Evolutionary conservation across 2,888 invertebrate species (phyloP).

Genomic region (Pheosia gnoma): DNA sequence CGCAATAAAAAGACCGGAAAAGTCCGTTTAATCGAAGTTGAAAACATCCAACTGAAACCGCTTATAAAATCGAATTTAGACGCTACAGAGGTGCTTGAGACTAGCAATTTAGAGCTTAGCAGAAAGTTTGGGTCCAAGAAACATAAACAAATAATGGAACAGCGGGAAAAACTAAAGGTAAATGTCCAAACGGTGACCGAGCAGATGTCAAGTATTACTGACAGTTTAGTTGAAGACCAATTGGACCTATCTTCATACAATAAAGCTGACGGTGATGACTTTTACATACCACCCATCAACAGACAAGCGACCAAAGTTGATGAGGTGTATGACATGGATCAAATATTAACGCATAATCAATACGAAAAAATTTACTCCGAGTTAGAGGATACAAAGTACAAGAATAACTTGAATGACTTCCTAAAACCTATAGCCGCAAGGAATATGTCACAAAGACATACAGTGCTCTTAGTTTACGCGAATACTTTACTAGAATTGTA

Average conservation of each 20-base stretch:
- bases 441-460: slow-evolving; percentile 42
- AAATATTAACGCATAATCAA: slow-evolving; percentile 69
- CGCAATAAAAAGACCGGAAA: slow-evolving; percentile 66
- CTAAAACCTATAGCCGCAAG: slow-evolving; percentile 46
- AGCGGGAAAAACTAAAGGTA: slow-evolving; percentile 83
- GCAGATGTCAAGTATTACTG: slow-evolving; percentile 82
- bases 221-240: slow-evolving; percentile 57
- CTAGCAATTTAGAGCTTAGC: slow-evolving; percentile 73
- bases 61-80: slow-evolving; percentile 43
- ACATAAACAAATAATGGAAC: slow-evolving; percentile 83
- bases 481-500: slow-evolving; percentile 55
- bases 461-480: slow-evolving; percentile 62
- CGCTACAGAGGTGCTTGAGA: slow-evolving; percentile 46
- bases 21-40: slow-evolving; percentile 63
- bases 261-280: slow-evolving; percentile 62
- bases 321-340: slow-evolving; percentile 74
- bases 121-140: slow-evolving; percentile 87
- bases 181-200: slow-evolving; percentile 83
- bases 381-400: slow-evolving; percentile 53
- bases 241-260: slow-evolving; percentile 63
- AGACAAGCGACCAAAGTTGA: slow-evolving; percentile 69
- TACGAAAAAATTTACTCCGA: slow-evolving; percentile 63
- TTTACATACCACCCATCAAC: slow-evolving; percentile 80
- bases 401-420: slow-evolving; percentile 45
- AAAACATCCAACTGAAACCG: slow-evolving; percentile 60